A percentile compares a stretch with the other conserved stretches of the same genome.
These are phyloP conservation scores for Bradynema listronoti DNA, from an alignment of 1,140 invertebrate species.

Conservation along the genomic window DNA sequence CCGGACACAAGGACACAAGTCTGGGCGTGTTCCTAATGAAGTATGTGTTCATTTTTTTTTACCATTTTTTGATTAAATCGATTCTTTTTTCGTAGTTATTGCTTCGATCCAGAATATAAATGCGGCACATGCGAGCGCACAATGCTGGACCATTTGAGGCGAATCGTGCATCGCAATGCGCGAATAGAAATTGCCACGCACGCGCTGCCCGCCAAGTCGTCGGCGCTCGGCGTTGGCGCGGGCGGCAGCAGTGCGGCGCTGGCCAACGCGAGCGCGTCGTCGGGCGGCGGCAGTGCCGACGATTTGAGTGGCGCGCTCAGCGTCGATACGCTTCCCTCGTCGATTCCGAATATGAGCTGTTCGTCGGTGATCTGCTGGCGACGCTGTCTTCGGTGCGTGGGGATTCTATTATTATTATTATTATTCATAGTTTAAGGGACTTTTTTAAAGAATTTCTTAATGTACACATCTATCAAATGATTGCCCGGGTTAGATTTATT, in stretches of 20 bases:
- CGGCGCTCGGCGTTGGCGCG: background rate
- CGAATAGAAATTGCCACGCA: conserved; percentile 68
- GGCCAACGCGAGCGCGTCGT: background rate
- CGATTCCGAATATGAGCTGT: conserved; percentile 25
- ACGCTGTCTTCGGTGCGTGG: conserved; percentile 37
- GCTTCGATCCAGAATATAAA: conserved; percentile 65
- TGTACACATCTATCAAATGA: too few relatives aligned
- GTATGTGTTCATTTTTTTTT: conserved; percentile 23
- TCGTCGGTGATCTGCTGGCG: conserved; percentile 42
- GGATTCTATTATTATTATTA: too few relatives aligned
- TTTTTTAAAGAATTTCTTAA: too few relatives aligned
- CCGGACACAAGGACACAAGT: conserved; percentile 90
- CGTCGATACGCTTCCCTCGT: conserved; percentile 23
- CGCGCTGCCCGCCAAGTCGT: conserved; percentile 7
- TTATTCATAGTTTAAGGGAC: too few relatives aligned
- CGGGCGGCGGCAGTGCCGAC: background rate
- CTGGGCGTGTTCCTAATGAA: conserved; percentile 75
- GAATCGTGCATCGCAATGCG: conserved; percentile 72
- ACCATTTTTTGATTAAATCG: background rate
- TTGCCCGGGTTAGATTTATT: too few relatives aligned
- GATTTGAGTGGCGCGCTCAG: conserved; percentile 19
- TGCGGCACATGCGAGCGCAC: conserved; percentile 74
- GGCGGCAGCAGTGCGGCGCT: conserved; percentile 10
- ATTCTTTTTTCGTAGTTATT: conserved; percentile 27
- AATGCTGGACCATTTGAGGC: conserved; percentile 78